Conservation (phyloP, 2,888 invertebrate species). For the Phanerotoma sp. region DNA sequence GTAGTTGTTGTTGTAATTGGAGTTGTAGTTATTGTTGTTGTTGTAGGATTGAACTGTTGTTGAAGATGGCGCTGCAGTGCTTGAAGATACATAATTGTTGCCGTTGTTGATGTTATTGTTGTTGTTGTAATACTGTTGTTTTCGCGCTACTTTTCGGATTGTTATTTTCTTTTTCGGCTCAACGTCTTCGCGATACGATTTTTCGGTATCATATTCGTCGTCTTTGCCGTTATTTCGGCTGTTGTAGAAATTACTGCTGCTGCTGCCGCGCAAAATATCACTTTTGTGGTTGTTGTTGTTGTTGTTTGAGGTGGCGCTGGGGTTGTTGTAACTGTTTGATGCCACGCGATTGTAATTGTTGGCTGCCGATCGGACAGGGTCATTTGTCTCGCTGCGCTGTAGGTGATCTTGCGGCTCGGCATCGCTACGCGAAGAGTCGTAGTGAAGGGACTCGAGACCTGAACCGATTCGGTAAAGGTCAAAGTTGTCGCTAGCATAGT, state of each 20-base stretch:
- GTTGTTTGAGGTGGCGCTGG: constrained; percentile 46
- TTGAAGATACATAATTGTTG: constrained; percentile 37
- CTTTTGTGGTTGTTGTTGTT: constrained; percentile 48
- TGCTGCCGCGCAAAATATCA: constrained; percentile 40
- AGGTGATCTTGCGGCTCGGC: constrained; percentile 53
- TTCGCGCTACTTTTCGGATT: constrained; percentile 47
- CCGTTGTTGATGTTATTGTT: constrained; percentile 39
- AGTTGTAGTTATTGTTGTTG: constrained; percentile 32
- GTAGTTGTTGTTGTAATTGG: constrained; percentile 32
- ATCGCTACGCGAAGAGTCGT: constrained; percentile 53
- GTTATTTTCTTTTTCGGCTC: constrained; percentile 45
- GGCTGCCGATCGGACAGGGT: constrained; percentile 54
- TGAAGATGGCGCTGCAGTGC: constrained; percentile 38
- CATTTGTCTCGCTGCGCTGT: constrained; percentile 57
- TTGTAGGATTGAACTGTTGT: constrained; percentile 25
- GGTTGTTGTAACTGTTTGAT: constrained; percentile 48
- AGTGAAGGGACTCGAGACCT: constrained; percentile 59
- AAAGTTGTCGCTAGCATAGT: constrained; percentile 80
- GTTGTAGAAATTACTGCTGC: constrained; percentile 51
- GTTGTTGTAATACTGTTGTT: constrained; percentile 40
- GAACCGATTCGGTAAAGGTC: constrained; percentile 82
- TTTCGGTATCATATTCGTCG: constrained; percentile 58
- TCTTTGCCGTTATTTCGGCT: constrained; percentile 57
- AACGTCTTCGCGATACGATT: constrained; percentile 59
- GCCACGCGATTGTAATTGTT: constrained; percentile 45